Percentiles rank a stretch among this genome's conserved stretches.
phyloP scores from a whole-genome alignment of 2,797 vertebrate species.

The Cheirogaleus major region DNA sequence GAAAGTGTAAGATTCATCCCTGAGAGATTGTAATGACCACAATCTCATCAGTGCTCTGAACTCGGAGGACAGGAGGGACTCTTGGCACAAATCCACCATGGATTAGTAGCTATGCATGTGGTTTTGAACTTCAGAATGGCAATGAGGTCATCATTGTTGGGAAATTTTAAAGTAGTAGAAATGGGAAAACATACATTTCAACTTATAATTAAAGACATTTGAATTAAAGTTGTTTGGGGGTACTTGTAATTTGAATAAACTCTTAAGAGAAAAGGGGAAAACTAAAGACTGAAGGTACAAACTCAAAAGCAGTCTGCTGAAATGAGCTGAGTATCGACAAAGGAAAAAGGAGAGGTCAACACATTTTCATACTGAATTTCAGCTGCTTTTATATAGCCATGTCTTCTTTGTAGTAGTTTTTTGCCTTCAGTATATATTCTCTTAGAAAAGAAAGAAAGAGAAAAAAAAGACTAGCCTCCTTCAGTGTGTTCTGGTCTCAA shows the following conservation, averaged over 20 bases:
- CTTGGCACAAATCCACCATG: slow-evolving; percentile 59
- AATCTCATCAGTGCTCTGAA: background rate
- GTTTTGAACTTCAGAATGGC: slow-evolving; percentile 76
- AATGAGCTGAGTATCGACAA: slow-evolving; percentile 47
- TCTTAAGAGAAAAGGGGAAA: slow-evolving; percentile 53
- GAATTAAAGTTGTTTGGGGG: slow-evolving; percentile 41
- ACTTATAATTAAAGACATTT: slow-evolving; percentile 69
- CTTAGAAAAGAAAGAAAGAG: slow-evolving; percentile 61
- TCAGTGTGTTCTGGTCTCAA: slow-evolving; percentile 69
- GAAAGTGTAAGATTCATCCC: slow-evolving; percentile 53
- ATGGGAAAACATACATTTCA: slow-evolving; percentile 69
- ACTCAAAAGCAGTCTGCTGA: slow-evolving; percentile 36
- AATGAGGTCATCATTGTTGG: slow-evolving; percentile 77
- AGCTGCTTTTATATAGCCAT: slow-evolving; percentile 65
- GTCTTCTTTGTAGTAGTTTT: background rate
- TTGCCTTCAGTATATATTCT: slow-evolving; percentile 65
- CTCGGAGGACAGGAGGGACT: slow-evolving; percentile 49
- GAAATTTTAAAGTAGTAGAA: slow-evolving; percentile 75
- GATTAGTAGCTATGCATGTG: slow-evolving; percentile 73
- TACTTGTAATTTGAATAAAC: slow-evolving; percentile 56
- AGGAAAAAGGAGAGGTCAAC: background rate
- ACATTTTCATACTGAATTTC: slow-evolving; percentile 52
- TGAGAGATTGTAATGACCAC: slow-evolving; percentile 45
- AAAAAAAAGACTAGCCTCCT: slow-evolving; percentile 14
- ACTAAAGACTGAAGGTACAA: slow-evolving; percentile 48